Evolutionary conservation across 2,113 vertebrate species (phyloP).

Genomic region (Mustela nigripes): DNA sequence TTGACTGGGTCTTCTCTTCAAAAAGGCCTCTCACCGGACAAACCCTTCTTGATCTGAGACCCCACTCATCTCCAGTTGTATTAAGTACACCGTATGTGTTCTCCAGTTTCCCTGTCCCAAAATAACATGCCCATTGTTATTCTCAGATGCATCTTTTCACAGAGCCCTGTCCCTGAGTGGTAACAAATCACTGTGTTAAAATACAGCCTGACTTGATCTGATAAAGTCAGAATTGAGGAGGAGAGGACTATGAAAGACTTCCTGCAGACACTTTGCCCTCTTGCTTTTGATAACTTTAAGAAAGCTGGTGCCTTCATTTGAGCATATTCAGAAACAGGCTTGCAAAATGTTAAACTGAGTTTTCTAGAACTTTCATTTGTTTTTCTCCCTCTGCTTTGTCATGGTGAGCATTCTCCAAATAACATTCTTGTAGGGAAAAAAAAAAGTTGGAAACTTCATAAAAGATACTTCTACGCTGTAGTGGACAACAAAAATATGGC

Average conservation of each 20-base stretch:
- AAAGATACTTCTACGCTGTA: not conserved
- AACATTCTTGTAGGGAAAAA: not conserved
- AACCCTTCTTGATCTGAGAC: not conserved
- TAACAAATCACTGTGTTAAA: not conserved
- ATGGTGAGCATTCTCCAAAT: constrained; percentile 42
- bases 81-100: fast-evolving
- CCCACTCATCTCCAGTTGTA: not conserved
- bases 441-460: not conserved
- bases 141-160: not conserved
- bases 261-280: not conserved
- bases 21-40: not conserved
- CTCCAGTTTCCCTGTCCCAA: not conserved
- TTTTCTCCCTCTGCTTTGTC: not conserved
- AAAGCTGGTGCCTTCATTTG: not conserved
- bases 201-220: not conserved
- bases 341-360: not conserved
- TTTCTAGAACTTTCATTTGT: constrained; percentile 23
- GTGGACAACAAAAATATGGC: not conserved
- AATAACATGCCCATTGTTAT: not conserved
- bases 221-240: not conserved
- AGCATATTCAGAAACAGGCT: not conserved
- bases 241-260: not conserved
- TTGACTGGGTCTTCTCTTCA: not conserved
- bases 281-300: not conserved
- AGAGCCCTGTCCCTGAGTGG: not conserved